Evolutionary conservation across 2,797 vertebrate genomes (phyloP).

Genomic region (Eremophila alpestris): DNA sequence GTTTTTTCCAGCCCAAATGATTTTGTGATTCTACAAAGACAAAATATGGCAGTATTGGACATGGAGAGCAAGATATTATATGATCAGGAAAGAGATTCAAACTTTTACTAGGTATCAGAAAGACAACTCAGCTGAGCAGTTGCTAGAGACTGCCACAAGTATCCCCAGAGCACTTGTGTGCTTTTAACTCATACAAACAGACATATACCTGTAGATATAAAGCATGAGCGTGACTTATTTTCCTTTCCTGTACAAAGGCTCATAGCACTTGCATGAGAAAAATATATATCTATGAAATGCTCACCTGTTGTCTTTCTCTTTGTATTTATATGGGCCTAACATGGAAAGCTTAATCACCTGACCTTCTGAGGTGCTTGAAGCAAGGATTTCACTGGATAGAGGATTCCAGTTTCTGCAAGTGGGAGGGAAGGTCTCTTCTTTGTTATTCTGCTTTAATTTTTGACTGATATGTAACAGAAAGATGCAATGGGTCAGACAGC

Average conservation of each 20-base stretch:
- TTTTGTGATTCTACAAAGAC: background rate
- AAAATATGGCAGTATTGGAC: background rate
- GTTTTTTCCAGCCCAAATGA: background rate
- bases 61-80: background rate
- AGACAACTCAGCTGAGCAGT: background rate
- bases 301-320: background rate
- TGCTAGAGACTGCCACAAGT: background rate
- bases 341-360: background rate
- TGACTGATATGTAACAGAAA: background rate
- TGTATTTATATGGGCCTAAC: background rate
- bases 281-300: background rate
- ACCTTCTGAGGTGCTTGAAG: background rate
- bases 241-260: background rate
- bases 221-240: background rate
- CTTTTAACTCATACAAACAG: background rate
- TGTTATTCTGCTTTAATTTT: background rate
- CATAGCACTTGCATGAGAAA: background rate
- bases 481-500: background rate
- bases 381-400: background rate
- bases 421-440: background rate
- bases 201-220: background rate
- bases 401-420: background rate
- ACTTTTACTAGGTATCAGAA: background rate
- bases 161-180: rapidly evolving
- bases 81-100: background rate